Evolutionary conservation across 2,113 vertebrate genomes (phyloP).

Genomic region (Eira barbara): DNA sequence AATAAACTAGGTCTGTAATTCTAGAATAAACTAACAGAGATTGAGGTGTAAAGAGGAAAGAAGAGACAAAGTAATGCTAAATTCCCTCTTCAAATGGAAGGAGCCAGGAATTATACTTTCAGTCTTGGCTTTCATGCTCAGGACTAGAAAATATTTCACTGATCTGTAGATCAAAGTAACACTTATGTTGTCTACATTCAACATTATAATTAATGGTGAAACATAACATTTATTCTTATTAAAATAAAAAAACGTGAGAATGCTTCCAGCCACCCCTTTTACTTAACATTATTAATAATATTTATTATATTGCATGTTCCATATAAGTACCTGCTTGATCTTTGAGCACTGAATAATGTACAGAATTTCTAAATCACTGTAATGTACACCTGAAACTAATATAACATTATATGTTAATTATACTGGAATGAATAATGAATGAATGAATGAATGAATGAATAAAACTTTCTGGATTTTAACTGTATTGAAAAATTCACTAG

Average conservation of each 20-base stretch:
- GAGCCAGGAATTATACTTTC: background rate
- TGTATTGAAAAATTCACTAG: background rate
- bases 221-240: background rate
- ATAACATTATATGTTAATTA: background rate
- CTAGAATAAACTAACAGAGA: background rate
- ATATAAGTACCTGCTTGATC: background rate
- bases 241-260: background rate
- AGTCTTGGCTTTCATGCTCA: background rate
- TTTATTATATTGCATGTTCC: background rate
- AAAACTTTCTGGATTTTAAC: no score
- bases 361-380: background rate
- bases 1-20: background rate
- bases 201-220: background rate
- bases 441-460: background rate
- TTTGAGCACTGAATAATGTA: background rate
- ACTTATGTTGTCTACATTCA: background rate
- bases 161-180: background rate
- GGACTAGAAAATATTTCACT: background rate
- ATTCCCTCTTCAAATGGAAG: background rate
- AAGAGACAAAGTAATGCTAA: background rate
- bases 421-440: background rate
- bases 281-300: background rate
- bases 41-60: background rate
- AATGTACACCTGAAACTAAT: background rate
- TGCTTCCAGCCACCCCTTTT: background rate